Conservation (phyloP, 2,888 invertebrate species). For the Argynnis bischoffii region DNA sequence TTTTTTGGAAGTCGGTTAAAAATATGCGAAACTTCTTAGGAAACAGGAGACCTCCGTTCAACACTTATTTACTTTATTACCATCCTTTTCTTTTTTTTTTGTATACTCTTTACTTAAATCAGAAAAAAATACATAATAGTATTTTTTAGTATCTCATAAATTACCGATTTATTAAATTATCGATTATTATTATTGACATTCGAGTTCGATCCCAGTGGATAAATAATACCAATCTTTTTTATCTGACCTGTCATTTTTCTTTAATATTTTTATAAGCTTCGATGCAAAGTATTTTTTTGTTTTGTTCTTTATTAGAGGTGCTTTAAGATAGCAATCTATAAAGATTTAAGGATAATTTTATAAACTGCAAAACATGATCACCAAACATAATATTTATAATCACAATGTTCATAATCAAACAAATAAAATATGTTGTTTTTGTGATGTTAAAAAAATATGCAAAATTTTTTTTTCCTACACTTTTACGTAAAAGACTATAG, state of each 20-base stretch:
- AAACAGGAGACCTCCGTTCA: too few species aligned
- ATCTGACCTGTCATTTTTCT: conserved; percentile 31
- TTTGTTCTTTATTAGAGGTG: conserved; percentile 3
- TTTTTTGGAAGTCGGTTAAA: too few species aligned
- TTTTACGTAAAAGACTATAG: too few species aligned
- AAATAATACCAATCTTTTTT: conserved; percentile 39
- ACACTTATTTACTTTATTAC: too few species aligned
- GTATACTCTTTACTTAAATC: background rate
- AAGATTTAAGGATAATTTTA: background rate
- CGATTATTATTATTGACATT: conserved; percentile 47
- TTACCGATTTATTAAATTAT: conserved; percentile 41
- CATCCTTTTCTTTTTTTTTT: background rate
- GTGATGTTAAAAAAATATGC: too few species aligned
- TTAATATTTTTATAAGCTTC: conserved; percentile 23
- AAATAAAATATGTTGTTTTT: too few species aligned
- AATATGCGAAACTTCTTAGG: too few species aligned
- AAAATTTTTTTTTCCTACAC: too few species aligned
- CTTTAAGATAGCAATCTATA: conserved; percentile 9
- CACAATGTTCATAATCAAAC: too few species aligned
- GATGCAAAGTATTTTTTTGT: conserved; percentile 7
- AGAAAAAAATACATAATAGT: conserved; percentile 41
- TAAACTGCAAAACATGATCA: background rate
- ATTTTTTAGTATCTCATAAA: conserved; percentile 47
- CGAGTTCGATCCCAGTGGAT: conserved; percentile 40
- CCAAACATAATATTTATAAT: too few species aligned